Conservation (phyloP, 2,113 vertebrate genomes). For the Picathartes gymnocephalus region DNA sequence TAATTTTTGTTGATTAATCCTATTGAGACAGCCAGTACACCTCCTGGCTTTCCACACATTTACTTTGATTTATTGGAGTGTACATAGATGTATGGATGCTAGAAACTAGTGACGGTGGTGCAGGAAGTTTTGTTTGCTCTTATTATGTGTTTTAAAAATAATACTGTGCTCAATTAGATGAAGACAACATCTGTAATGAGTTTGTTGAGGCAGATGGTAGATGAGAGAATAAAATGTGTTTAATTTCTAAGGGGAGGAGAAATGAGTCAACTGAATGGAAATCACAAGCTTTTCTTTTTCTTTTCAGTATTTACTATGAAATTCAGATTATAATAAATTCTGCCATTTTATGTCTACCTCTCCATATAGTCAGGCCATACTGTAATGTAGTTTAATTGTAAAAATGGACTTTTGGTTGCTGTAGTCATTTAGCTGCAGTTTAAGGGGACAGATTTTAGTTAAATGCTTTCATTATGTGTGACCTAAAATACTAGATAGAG, state of each 20-base stretch:
- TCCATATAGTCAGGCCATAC: neutral
- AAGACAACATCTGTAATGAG: neutral
- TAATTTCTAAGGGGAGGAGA: neutral
- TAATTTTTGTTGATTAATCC: conserved; percentile 28
- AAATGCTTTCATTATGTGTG: neutral
- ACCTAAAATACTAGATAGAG: neutral
- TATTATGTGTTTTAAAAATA: neutral
- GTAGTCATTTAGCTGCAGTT: neutral
- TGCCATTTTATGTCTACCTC: neutral
- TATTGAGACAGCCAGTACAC: neutral
- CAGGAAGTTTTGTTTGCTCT: neutral
- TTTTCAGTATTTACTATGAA: neutral
- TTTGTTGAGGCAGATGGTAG: neutral
- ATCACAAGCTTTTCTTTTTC: neutral
- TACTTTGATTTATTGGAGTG: neutral
- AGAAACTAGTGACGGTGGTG: neutral
- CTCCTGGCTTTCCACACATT: neutral
- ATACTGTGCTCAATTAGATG: neutral
- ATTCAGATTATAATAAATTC: neutral
- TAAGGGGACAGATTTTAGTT: neutral
- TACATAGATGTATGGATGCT: neutral
- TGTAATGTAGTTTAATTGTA: neutral
- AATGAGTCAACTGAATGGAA: neutral
- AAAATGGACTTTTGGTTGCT: neutral
- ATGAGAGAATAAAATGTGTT: neutral